Percentiles rank a stretch among this genome's conserved stretches.
Evolutionary conservation across 2,888 invertebrate species (phyloP).

Genomic region (Lysandra coridon): DNA sequence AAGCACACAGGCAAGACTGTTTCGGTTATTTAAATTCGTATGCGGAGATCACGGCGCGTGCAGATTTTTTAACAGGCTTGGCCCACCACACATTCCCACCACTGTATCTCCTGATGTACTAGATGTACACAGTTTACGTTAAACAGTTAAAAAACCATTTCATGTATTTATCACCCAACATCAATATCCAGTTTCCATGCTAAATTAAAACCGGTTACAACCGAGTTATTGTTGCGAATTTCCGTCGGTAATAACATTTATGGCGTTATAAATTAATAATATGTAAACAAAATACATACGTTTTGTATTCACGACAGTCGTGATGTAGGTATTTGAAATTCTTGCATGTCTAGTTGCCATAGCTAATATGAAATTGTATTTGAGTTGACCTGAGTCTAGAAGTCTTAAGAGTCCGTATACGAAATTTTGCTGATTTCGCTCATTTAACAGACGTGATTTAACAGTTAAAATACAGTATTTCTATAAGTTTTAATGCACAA

Average conservation of each 20-base stretch:
- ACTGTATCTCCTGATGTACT: too few species aligned
- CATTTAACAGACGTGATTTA: too few species aligned
- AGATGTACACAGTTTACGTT: neutral
- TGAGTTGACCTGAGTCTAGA: neutral
- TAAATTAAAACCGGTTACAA: neutral
- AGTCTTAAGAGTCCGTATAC: too few species aligned
- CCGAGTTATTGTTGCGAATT: slow-evolving; percentile 2
- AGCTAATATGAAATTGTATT: neutral
- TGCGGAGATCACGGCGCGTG: too few species aligned
- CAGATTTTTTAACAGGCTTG: too few species aligned
- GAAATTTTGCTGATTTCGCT: too few species aligned
- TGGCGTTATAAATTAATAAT: neutral
- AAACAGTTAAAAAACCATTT: neutral
- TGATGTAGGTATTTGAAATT: slow-evolving; percentile 3
- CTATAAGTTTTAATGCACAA: too few species aligned
- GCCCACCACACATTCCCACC: too few species aligned
- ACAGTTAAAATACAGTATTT: too few species aligned
- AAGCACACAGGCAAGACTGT: too few species aligned
- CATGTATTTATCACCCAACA: neutral
- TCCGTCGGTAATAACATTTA: neutral
- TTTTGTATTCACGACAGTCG: neutral
- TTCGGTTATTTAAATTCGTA: too few species aligned
- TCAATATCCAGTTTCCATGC: neutral
- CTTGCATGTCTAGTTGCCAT: neutral
- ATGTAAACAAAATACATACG: neutral